Base-by-base conservation (phyloP, 1,140 invertebrate genomes). In the Drosophila nasuta region DNA sequence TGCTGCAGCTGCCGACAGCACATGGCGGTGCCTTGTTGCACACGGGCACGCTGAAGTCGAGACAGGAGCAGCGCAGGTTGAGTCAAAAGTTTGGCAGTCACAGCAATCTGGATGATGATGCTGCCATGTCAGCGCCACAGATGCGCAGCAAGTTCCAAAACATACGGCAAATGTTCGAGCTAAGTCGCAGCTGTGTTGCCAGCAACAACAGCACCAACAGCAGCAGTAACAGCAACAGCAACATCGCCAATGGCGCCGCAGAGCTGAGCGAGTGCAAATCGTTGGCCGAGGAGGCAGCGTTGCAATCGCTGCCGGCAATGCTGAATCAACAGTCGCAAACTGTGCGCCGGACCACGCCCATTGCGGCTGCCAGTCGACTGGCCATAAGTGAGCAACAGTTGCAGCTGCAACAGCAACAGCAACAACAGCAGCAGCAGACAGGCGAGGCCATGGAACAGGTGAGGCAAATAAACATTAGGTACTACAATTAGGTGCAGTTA, bases 151-250 rank as follows among this genome's bases (percentile, higher is more conserved):
- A 92, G 72, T 92, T 92, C 71, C 91, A 92, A 35, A 92, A 92
- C 49, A 91, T 92, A 33, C 81, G 91, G n/a, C 91, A 91, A 77
- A 92, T 92, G 91, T 92, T 92, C 54, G 91, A 92, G 77, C 59
- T 91, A 52, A 88, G 85, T 33, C 79, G 82, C 72, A 91, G 70
- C 20, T 76, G 79, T 54, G 76, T 76, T 62, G 67, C 45, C n/a
- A 54, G 54, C 6, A 51, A 46, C 11, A 25, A 25, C 20, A 25
- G 20, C 20, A 25, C 2, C n/a, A n/a, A 0, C 6, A 38, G 10
- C 35, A 3, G 8, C 35, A 10, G 20, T 25, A 25, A 25, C 35
- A 38, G 7, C 6, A 38, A 38, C 35, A 3, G 8, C 35, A 10
- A 8, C 33, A 38, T 7, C 35, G 35, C 35, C 10, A 33, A 33